A percentile compares a stretch with the other conserved stretches of the same genome.
Conservation (phyloP, 2,888 invertebrate genomes). For the Nemapogon koenigi region DNA sequence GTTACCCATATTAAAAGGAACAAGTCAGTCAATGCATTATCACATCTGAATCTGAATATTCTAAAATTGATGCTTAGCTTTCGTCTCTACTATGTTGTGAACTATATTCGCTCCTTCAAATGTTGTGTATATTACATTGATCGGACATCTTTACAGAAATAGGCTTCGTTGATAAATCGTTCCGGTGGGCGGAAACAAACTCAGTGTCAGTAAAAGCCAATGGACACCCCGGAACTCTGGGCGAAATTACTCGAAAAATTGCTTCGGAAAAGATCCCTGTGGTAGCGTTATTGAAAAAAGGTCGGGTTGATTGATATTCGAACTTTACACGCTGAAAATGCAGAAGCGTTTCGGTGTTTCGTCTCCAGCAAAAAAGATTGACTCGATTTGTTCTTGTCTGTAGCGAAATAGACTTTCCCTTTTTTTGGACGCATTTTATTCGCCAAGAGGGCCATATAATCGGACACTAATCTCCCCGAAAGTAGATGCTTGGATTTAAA, state of each 20-base stretch:
- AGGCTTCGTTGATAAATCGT: constrained; percentile 27
- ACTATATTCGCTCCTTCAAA: no score
- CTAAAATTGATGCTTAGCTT: no score
- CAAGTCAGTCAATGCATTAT: no score
- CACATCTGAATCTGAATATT: no score
- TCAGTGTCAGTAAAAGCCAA: constrained; percentile 24
- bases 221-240: constrained; percentile 35
- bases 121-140: background rate
- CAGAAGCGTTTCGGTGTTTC: constrained; percentile 48
- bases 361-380: constrained; percentile 55
- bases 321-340: constrained; percentile 59
- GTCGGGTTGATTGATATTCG: constrained; percentile 58
- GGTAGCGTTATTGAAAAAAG: constrained; percentile 59
- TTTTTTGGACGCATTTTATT: constrained; percentile 38
- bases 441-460: constrained; percentile 44
- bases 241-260: constrained; percentile 54
- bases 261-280: constrained; percentile 37
- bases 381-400: constrained; percentile 62
- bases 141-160: constrained; percentile 14
- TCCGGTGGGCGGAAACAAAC: constrained; percentile 26
- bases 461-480: constrained; percentile 34
- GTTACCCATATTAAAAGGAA: no score
- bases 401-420: constrained; percentile 52
- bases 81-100: no score
- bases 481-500: constrained; percentile 1